These are phyloP conservation scores for Xenopus petersii DNA, from an alignment of 2,797 vertebrate species.

Conservation along the genomic window DNA sequence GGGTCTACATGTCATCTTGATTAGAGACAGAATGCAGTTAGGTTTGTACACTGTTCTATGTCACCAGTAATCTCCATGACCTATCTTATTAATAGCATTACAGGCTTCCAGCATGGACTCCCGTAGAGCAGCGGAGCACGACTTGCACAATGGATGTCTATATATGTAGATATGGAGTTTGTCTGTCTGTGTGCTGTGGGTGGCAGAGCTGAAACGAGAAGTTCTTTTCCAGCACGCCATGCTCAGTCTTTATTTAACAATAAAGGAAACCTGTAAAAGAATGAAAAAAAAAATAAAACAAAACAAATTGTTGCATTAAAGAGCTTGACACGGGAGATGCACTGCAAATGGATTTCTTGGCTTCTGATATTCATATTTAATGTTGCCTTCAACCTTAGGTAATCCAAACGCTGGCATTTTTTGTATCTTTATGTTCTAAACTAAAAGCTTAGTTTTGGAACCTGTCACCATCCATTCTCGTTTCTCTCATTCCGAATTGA, in stretches of 20 bases:
- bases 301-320: no score
- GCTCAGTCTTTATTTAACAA: no score
- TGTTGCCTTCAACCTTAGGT: no score
- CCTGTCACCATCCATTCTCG: no score
- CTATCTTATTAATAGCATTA: slow-evolving; percentile 29
- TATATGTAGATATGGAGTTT: not conserved
- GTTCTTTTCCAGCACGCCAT: no score
- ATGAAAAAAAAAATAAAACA: not conserved
- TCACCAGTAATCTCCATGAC: slow-evolving; percentile 32
- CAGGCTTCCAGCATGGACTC: slow-evolving; percentile 3
- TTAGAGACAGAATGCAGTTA: slow-evolving; percentile 31
- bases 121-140: not conserved
- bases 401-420: no score
- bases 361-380: no score
- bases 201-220: not conserved
- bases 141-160: not conserved
- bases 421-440: no score
- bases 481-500: no score
- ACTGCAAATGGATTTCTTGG: no score
- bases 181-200: not conserved
- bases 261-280: not conserved
- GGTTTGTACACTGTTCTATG: slow-evolving; percentile 42
- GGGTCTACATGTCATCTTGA: slow-evolving; percentile 43
- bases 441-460: no score
- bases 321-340: no score